Percentiles rank a stretch among this genome's conserved stretches.
Conservation (phyloP, 2,888 invertebrate genomes). For the Alloscopus bannaensis region DNA sequence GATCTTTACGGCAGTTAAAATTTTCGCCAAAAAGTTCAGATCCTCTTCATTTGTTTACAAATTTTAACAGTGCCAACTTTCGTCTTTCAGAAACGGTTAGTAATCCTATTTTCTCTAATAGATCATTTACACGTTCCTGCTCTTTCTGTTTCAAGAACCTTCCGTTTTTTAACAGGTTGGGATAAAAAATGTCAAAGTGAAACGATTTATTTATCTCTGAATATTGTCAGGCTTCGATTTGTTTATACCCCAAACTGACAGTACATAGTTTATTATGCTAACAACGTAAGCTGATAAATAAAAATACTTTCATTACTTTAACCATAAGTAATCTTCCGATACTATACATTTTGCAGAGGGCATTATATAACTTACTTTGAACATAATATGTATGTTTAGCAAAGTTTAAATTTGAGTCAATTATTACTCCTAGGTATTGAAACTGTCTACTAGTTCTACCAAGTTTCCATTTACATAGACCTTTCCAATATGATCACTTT, state of each 20-base stretch:
- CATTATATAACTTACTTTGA: conserved; percentile 11
- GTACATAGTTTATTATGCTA: conserved; percentile 3
- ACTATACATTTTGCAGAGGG: conserved; percentile 18
- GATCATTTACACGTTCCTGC: neutral
- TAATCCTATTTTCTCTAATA: neutral
- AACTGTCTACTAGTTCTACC: conserved; percentile 18
- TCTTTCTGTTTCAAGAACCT: neutral
- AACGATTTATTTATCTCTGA: conserved; percentile 1
- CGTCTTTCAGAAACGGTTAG: neutral
- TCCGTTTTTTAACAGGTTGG: neutral
- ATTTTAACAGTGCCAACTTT: neutral
- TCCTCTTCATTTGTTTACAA: neutral
- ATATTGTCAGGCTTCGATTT: neutral
- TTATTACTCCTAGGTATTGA: conserved; percentile 51
- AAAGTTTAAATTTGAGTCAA: conserved; percentile 25
- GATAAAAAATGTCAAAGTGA: neutral
- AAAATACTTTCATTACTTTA: conserved; percentile 26
- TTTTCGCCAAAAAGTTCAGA: neutral
- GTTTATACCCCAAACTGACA: neutral
- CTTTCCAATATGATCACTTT: neutral
- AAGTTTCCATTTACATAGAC: neutral
- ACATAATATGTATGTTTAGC: conserved; percentile 22
- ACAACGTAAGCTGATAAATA: conserved; percentile 11
- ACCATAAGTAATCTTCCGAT: conserved; percentile 11
- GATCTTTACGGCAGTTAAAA: neutral